These are phyloP conservation scores for Hemicrepidius hirtus DNA, from an alignment of 2,888 invertebrate species.

Conservation along the genomic window DNA sequence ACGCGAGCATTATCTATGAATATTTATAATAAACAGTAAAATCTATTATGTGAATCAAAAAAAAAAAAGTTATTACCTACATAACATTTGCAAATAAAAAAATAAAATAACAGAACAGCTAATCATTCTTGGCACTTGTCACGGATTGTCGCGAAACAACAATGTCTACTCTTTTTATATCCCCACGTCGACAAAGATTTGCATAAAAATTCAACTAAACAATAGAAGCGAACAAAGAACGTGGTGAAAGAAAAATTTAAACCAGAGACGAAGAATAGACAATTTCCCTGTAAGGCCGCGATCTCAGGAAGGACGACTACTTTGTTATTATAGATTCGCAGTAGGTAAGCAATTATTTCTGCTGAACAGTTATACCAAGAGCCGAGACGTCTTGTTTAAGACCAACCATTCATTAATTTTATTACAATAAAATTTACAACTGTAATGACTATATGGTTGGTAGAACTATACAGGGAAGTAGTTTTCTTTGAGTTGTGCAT, in stretches of 20 bases:
- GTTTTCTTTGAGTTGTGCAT: too few relatives aligned
- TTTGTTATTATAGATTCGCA: constrained; percentile 46
- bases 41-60: background rate
- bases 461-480: background rate
- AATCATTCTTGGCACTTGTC: background rate
- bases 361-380: constrained; percentile 40
- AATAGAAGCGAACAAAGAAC: background rate
- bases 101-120: constrained; percentile 7
- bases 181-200: background rate
- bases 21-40: constrained; percentile 7
- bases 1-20: background rate
- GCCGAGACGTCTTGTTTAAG: constrained; percentile 23
- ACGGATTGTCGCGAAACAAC: background rate
- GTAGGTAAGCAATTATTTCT: constrained; percentile 40
- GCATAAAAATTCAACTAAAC: too few relatives aligned
- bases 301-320: constrained; percentile 53
- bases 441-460: background rate
- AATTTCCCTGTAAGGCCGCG: constrained; percentile 53
- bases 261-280: background rate
- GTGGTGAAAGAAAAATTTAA: background rate
- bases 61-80: constrained; percentile 6
- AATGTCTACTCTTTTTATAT: background rate
- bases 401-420: constrained; percentile 33
- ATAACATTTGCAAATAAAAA: background rate
- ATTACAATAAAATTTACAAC: constrained; percentile 17